Percentiles rank a stretch among this genome's conserved stretches.
phyloP scores from a whole-genome alignment of 2,888 invertebrate genomes.

The Caenorhabditis sp. region DNA sequence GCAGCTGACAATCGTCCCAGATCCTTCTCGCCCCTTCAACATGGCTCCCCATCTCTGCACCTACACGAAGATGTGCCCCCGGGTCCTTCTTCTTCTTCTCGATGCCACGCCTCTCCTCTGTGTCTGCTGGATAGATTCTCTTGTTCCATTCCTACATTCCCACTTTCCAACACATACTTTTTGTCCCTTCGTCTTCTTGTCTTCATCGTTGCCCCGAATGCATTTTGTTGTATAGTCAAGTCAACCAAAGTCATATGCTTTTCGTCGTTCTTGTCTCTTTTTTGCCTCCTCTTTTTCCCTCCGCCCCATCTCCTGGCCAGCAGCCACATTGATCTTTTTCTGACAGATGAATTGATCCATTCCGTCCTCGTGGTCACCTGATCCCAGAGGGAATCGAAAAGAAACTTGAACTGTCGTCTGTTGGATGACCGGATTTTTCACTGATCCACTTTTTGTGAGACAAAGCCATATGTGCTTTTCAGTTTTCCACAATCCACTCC shows the following conservation, averaged over 20 bases:
- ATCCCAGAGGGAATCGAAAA: slow-evolving; percentile 1
- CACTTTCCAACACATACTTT: slow-evolving; percentile 15
- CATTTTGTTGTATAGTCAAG: slow-evolving; percentile 45
- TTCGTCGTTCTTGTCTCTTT: slow-evolving; percentile 33
- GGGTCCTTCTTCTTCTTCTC: slow-evolving; percentile 30
- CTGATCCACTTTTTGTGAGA: neutral
- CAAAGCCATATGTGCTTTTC: neutral
- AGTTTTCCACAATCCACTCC: neutral
- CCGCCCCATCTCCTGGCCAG: neutral
- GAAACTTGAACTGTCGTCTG: slow-evolving; percentile 29
- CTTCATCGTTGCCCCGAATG: slow-evolving; percentile 17
- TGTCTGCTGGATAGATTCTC: slow-evolving; percentile 39
- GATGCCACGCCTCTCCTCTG: slow-evolving; percentile 40
- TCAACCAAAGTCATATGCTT: slow-evolving; percentile 44
- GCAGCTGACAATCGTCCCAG: slow-evolving; percentile 49
- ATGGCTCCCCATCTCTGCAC: slow-evolving; percentile 41
- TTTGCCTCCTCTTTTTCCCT: neutral
- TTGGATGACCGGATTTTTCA: neutral
- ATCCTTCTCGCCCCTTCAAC: slow-evolving; percentile 25
- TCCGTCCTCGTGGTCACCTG: slow-evolving; percentile 24
- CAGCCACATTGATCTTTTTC: slow-evolving; percentile 38
- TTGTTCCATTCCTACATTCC: slow-evolving; percentile 32
- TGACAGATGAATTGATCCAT: slow-evolving; percentile 20
- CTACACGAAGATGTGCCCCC: slow-evolving; percentile 20
- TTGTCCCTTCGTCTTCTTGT: neutral